A percentile compares a stretch with the other conserved stretches of the same genome.
Conservation (phyloP, 2,113 vertebrate genomes). For the Thinocorus orbignyianus region DNA sequence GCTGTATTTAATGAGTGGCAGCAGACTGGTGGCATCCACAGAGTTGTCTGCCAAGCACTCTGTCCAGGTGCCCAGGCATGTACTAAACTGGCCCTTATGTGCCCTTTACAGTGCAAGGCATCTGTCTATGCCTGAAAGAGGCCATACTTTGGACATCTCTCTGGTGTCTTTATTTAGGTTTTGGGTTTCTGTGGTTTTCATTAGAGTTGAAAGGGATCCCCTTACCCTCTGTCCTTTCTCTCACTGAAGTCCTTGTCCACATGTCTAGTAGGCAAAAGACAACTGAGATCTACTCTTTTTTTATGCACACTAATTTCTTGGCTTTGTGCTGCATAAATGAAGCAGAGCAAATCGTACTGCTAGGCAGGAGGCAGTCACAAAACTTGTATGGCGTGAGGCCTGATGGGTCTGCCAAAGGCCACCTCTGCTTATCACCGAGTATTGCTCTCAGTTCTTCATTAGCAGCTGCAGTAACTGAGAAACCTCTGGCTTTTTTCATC, state of each 20-base stretch:
- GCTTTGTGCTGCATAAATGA: neutral
- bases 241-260: neutral
- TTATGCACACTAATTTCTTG: neutral
- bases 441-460: neutral
- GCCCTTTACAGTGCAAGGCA: neutral
- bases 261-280: neutral
- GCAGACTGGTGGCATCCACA: neutral
- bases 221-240: neutral
- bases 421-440: rapidly evolving
- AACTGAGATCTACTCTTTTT: neutral
- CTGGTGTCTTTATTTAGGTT: neutral
- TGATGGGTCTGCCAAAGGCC: neutral
- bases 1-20: neutral
- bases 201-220: neutral
- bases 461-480: neutral
- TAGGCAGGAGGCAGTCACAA: neutral
- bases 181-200: neutral
- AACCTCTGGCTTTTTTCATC: neutral
- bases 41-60: neutral
- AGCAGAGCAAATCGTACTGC: neutral
- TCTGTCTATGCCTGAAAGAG: neutral
- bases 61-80: neutral
- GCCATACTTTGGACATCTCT: neutral
- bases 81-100: neutral
- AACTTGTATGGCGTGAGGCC: rapidly evolving